These are phyloP conservation scores for Cylloceria caligata DNA, from an alignment of 2,888 invertebrate species.

Conservation along the genomic window DNA sequence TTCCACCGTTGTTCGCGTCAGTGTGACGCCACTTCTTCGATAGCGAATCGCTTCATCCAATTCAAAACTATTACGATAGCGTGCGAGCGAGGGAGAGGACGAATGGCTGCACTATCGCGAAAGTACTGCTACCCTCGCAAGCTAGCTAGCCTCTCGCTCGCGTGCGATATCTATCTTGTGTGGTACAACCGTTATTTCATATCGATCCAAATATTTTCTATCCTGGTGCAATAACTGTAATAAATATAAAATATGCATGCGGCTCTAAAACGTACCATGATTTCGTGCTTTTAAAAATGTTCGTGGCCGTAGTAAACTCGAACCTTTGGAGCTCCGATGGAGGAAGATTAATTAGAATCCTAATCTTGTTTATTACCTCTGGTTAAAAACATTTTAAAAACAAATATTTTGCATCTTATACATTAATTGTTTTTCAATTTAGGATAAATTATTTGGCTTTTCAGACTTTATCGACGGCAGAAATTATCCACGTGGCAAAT, in stretches of 20 bases:
- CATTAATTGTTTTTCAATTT: not conserved
- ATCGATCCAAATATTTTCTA: constrained; percentile 60
- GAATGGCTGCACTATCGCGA: constrained; percentile 57
- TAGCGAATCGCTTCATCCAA: constrained; percentile 55
- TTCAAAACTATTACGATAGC: constrained; percentile 56
- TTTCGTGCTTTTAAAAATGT: not conserved
- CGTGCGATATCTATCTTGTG: constrained; percentile 61
- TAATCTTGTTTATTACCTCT: not conserved
- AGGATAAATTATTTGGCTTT: not conserved
- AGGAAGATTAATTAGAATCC: not conserved
- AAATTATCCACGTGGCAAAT: not conserved
- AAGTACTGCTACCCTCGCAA: constrained; percentile 21
- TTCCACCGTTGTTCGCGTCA: constrained; percentile 10
- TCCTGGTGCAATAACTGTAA: constrained; percentile 47
- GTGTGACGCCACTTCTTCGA: constrained; percentile 56
- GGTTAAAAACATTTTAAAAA: not conserved
- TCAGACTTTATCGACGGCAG: not conserved
- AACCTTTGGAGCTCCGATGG: not conserved
- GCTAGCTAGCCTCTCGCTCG: constrained; percentile 40
- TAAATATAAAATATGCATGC: constrained; percentile 57
- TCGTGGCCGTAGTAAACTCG: not conserved
- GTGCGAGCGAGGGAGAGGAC: constrained; percentile 49
- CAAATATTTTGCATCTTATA: not conserved
- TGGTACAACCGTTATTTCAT: constrained; percentile 59
- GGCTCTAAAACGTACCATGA: constrained; percentile 1